phyloP scores from a whole-genome alignment of 2,888 invertebrate species.

The Adela reaumurella region DNA sequence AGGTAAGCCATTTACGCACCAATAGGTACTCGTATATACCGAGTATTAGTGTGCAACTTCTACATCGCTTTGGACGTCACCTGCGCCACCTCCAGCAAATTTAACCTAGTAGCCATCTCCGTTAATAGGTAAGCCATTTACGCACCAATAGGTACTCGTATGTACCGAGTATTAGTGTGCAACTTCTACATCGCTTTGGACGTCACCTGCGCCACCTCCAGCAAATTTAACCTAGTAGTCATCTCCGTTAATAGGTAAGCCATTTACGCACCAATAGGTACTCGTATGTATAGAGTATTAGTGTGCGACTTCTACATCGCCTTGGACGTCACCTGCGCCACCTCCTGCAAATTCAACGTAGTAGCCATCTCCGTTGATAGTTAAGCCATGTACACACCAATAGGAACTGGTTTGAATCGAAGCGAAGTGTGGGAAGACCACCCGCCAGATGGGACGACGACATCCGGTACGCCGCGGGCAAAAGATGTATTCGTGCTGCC shows the following conservation, averaged over 20 bases:
- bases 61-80: conserved; percentile 98
- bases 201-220: conserved; percentile 95
- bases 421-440: too few relatives aligned
- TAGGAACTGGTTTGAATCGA: too few relatives aligned
- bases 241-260: conserved; percentile 96
- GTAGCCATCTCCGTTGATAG: conserved; percentile 98
- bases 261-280: too few relatives aligned
- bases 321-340: conserved; percentile 96
- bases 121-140: conserved; percentile 96
- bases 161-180: too few relatives aligned
- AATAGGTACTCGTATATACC: too few relatives aligned
- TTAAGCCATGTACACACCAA: too few relatives aligned
- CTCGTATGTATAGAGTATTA: too few relatives aligned
- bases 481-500: too few relatives aligned
- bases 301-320: conserved; percentile 97
- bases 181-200: conserved; percentile 98
- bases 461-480: too few relatives aligned
- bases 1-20: conserved; percentile 78
- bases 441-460: too few relatives aligned
- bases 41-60: conserved; percentile 93
- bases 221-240: conserved; percentile 95
- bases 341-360: conserved; percentile 96
- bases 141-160: too few relatives aligned
- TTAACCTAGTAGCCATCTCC: conserved; percentile 96
- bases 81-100: conserved; percentile 95